Evolutionary conservation across 2,113 vertebrate genomes (phyloP), one percentile per base, ranked within the genome.

Genomic region (Thinocorus orbignyianus): DNA sequence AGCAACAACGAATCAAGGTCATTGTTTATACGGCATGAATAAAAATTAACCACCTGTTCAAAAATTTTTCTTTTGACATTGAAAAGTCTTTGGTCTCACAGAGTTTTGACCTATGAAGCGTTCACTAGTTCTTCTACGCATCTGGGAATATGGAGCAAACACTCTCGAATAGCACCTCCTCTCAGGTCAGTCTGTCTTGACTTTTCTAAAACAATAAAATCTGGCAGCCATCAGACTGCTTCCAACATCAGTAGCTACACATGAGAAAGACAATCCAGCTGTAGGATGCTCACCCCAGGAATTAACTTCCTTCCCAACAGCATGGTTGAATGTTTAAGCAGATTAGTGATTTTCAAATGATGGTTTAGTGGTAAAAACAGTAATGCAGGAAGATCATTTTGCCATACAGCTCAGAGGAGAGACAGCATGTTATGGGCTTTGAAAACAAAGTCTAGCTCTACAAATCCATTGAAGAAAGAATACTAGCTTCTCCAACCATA

Each of bases 1-100:
- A 86, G 84, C 55, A 92, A 93, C 65, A 92, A 79, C 15, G 26
- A 93, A 92, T 83, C 88, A 93, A 86, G 66, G 86, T 86, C 81
- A 82, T 28, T 68, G 51, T 54, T 90, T 78, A 69, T 54, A 66
- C 6, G 68, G 55, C 24, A 2, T 16, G 35, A 80, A 88, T 81
- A 86, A 77, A 87, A 93, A 86, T 72, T 83, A 97, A 93, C 68
- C 57, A 91, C 78, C 84, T 72, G 44, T 33, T 71, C 44, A 58
- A 57, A 55, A 13, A 7, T 20, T 55, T 74, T 26, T 65, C 64
- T 88, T 78, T 88, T 79, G 12, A 72, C 46, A 44, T 8, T 65
- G 66, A 72, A 71, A 81, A 19, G 33, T 86, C 81, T 62, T 90
- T 68, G 31, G 57, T 85, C 57, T 69, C 28, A 54, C 9, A 44